Conservation (phyloP, 2,113 vertebrate species). For the Sinosuthora webbiana region DNA sequence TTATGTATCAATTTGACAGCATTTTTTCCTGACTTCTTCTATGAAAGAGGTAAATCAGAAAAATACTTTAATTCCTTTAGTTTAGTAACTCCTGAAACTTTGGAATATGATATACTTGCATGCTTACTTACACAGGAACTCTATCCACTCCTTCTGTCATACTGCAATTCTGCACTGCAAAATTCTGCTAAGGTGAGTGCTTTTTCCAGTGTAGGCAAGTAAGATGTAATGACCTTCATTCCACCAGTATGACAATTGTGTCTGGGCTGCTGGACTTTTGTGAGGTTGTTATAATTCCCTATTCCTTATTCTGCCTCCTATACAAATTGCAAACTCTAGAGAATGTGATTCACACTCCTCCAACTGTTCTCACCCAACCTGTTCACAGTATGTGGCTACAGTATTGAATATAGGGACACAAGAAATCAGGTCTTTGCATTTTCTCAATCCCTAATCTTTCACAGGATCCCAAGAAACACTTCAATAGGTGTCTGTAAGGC, state of each 20-base stretch:
- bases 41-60: background rate
- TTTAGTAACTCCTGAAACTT: background rate
- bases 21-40: background rate
- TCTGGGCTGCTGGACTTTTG: background rate
- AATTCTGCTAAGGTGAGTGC: background rate
- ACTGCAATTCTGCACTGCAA: background rate
- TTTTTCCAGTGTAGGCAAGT: background rate
- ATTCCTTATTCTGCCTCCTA: background rate
- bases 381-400: background rate
- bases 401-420: background rate
- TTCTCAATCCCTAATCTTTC: background rate
- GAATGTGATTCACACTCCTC: background rate
- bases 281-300: background rate
- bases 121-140: background rate
- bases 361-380: background rate
- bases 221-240: background rate
- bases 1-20: background rate
- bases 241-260: background rate
- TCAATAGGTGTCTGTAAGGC: background rate
- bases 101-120: background rate
- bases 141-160: background rate
- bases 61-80: background rate
- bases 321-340: background rate
- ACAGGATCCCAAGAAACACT: fast-evolving
- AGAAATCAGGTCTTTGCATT: background rate